These are phyloP conservation scores for Octomys mimax DNA, from an alignment of 2,797 vertebrate species.

Conservation along the genomic window DNA sequence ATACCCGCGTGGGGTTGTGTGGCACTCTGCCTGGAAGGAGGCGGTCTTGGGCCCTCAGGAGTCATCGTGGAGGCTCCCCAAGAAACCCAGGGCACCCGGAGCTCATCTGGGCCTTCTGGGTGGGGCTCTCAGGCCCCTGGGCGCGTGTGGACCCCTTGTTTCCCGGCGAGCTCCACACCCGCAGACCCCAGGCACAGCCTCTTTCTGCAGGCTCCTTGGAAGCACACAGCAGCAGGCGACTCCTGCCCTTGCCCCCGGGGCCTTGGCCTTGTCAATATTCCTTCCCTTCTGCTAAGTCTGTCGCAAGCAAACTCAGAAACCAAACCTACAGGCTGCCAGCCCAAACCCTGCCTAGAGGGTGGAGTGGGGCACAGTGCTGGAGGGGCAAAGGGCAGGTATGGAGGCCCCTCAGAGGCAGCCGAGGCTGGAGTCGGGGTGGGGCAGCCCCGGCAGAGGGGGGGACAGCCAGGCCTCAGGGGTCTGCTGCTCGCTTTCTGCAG, in stretches of 20 bases:
- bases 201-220: not conserved
- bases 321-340: not conserved
- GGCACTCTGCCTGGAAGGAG: not conserved
- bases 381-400: accelerated
- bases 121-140: accelerated
- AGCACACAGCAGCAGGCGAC: accelerated
- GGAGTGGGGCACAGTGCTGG: not conserved
- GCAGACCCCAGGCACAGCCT: not conserved
- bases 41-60: not conserved
- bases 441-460: not conserved
- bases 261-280: not conserved
- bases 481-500: not conserved
- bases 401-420: not conserved
- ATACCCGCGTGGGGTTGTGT: accelerated
- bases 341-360: not conserved
- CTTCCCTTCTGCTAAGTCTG: not conserved
- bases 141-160: accelerated
- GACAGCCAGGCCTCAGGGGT: accelerated
- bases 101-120: not conserved
- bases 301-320: not conserved
- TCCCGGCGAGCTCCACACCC: not conserved
- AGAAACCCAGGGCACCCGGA: not conserved
- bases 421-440: too few species aligned
- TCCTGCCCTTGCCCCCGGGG: accelerated
- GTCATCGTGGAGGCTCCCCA: not conserved